phyloP scores from a whole-genome alignment of 2,797 vertebrate genomes.

The Sitta carolinensis region DNA sequence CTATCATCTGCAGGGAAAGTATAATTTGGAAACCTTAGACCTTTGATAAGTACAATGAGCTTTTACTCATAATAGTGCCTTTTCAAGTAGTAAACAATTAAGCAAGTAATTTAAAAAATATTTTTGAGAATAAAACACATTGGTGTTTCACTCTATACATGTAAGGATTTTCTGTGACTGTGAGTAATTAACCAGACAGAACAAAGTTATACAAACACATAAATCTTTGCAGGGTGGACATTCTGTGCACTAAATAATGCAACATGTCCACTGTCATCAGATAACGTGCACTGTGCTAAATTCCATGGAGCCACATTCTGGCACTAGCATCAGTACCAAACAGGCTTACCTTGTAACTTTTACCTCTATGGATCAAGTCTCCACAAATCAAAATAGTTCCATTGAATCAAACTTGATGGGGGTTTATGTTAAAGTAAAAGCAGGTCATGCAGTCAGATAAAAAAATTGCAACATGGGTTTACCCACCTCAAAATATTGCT shows the following conservation, averaged over 20 bases:
- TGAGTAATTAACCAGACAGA: constrained; percentile 11
- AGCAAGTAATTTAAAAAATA: neutral
- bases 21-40: neutral
- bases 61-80: neutral
- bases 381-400: constrained; percentile 9
- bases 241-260: constrained; percentile 24
- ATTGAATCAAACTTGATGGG: neutral
- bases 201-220: constrained; percentile 35
- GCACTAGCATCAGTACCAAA: neutral
- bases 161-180: neutral
- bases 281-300: neutral
- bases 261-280: neutral
- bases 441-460: constrained; percentile 8
- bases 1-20: neutral
- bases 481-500: constrained; percentile 3
- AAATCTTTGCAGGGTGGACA: constrained; percentile 15
- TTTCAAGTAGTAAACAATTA: neutral
- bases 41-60: neutral
- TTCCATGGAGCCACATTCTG: neutral
- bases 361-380: neutral
- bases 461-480: constrained; percentile 39
- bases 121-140: neutral
- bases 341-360: neutral
- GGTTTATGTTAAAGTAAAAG: constrained; percentile 52
- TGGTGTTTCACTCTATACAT: neutral